These are phyloP conservation scores for Corvus moneduloides DNA, from an alignment of 2,113 vertebrate species.

Conservation along the genomic window DNA sequence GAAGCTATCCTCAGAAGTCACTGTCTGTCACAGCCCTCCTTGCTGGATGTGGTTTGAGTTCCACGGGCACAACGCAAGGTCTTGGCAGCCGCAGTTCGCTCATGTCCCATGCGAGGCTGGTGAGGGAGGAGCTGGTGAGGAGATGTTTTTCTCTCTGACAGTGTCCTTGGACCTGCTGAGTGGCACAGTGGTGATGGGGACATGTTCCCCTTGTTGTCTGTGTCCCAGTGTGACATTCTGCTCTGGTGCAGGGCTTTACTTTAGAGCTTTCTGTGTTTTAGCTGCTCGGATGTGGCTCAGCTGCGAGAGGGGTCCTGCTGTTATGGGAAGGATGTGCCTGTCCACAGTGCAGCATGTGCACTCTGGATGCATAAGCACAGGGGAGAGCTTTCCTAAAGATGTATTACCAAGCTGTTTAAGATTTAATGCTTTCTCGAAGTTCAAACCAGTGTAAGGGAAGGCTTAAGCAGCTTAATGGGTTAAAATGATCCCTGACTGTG, in stretches of 20 bases:
- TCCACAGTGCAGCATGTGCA: neutral
- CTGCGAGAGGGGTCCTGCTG: neutral
- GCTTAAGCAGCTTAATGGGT: constrained; percentile 65
- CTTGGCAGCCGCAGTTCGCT: fast-evolving
- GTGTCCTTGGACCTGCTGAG: neutral
- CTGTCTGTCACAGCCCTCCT: neutral
- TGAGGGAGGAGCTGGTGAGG: neutral
- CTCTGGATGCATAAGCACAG: neutral
- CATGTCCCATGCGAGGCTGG: neutral
- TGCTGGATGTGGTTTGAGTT: neutral
- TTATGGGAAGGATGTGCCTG: neutral
- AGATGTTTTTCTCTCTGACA: neutral
- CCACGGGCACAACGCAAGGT: neutral
- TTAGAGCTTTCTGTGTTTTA: neutral
- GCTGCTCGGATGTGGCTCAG: neutral
- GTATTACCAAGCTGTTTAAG: constrained; percentile 62
- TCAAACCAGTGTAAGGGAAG: constrained; percentile 42
- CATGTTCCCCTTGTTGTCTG: neutral
- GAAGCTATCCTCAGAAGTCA: neutral
- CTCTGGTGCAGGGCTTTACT: neutral
- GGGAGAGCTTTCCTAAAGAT: constrained; percentile 37
- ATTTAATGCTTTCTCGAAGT: constrained; percentile 58
- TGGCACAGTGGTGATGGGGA: neutral
- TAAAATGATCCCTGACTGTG: constrained; percentile 59
- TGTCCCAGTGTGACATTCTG: neutral